Evolutionary conservation across 1,140 invertebrate genomes (phyloP), one percentile per base, ranked within the genome.

Genomic region (Zaprionus ghesquierei): DNA sequence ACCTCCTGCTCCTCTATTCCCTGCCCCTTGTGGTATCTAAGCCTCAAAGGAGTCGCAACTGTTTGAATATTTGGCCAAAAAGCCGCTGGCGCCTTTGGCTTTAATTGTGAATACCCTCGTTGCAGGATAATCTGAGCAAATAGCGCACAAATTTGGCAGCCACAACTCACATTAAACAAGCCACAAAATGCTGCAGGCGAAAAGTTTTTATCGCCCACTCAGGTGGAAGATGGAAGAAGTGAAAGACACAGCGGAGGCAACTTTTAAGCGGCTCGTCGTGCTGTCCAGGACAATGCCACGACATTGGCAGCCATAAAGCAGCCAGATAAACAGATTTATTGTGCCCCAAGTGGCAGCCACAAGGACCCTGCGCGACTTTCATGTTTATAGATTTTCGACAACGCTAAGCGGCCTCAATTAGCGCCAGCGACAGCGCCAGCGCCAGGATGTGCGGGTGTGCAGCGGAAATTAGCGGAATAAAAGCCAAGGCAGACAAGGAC

Each of bases 321-420:
- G 62, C 33, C 72, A 87, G 84, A 86, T 87, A 87, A 87, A 87
- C 82, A 82, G 82, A 87, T 87, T 87, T 87, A 87, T 87, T 87
- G 73, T 75, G 69, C 75, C 76, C 27, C 27, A 29, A 29, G 27
- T 29, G 27, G 27, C 27, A 29, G 6, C 1, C 72, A 76, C 53
- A 18, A 20, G 18, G 18, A 46, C 8, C 9, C 22, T 46, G 41
- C 18, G 41, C 41, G 31, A 51, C 62, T 72, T 54, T 68, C 55
- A 29, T 76, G 76, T 79, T 82, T 86, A 82, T 86, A 82, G 82
- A 86, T 86, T 79, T 79, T 79, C 59, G 64, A 72, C 35, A 79
- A 69, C 60, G 62, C 79, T 75, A 63, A 75, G 72, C 68, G 70
- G 49, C 72, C 12, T 54, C 82, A 86, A 86, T 86, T 86, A 86